phyloP scores from a whole-genome alignment of 2,797 vertebrate genomes.

The Tympanoctomys barrerae region DNA sequence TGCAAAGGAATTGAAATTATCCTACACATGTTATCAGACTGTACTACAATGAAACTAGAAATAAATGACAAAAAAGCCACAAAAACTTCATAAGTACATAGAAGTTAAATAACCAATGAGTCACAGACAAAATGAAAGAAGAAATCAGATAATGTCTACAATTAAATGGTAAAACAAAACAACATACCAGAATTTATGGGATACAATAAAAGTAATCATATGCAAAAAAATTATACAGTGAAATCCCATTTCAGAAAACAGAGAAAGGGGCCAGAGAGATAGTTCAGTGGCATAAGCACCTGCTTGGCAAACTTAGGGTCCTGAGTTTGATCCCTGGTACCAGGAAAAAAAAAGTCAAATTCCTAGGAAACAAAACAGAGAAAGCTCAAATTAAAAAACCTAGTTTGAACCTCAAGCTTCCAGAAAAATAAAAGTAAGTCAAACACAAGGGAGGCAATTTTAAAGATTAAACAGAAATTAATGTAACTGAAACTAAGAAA shows the following conservation, averaged over 20 bases:
- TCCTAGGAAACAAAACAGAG: background rate
- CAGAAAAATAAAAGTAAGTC: background rate
- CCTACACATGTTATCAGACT: background rate
- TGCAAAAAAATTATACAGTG: background rate
- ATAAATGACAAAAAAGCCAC: background rate
- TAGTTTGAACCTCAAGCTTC: background rate
- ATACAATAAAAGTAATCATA: background rate
- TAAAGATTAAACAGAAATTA: background rate
- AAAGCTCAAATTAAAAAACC: background rate
- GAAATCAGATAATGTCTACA: background rate
- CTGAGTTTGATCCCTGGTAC: too few species aligned
- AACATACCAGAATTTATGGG: background rate
- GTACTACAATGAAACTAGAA: background rate
- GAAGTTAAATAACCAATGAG: background rate
- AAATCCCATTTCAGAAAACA: background rate
- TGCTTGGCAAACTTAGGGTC: too few species aligned
- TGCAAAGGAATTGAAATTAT: background rate
- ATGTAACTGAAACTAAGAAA: background rate
- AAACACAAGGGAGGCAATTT: background rate
- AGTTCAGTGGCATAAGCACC: too few species aligned
- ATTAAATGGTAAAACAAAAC: background rate
- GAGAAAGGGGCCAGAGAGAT: too few species aligned
- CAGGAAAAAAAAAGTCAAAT: too few species aligned
- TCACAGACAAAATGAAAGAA: background rate
- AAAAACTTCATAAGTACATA: background rate